These are phyloP conservation scores for Nysson spinosus DNA, from an alignment of 2,888 invertebrate species.

Conservation along the genomic window DNA sequence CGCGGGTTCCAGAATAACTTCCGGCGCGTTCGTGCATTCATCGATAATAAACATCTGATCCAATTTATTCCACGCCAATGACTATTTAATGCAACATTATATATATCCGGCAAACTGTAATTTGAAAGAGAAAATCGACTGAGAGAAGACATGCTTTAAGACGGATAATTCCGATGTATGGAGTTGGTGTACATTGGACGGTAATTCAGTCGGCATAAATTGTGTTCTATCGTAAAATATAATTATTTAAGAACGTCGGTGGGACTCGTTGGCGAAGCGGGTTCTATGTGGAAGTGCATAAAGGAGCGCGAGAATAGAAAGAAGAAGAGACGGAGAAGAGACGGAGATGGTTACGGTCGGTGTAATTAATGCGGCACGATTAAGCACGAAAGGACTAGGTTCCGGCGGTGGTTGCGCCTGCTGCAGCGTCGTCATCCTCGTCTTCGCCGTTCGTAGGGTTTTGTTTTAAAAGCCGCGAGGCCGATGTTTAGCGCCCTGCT, in stretches of 20 bases:
- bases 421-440: neutral
- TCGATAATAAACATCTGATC: too few species aligned
- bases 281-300: slow-evolving; percentile 17
- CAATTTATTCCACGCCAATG: too few species aligned
- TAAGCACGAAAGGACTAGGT: slow-evolving; percentile 72
- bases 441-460: slow-evolving; percentile 70
- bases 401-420: slow-evolving; percentile 59
- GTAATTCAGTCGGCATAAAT: slow-evolving; percentile 29
- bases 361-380: slow-evolving; percentile 76
- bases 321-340: slow-evolving; percentile 23
- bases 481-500: slow-evolving; percentile 76
- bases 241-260: slow-evolving; percentile 16
- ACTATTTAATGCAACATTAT: too few species aligned
- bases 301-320: neutral
- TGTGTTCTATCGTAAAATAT: slow-evolving; percentile 19
- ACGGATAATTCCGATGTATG: too few species aligned
- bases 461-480: slow-evolving; percentile 71
- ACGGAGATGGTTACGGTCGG: slow-evolving; percentile 62
- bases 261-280: slow-evolving; percentile 13
- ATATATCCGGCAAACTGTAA: too few species aligned
- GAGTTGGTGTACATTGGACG: too few species aligned
- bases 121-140: too few species aligned
- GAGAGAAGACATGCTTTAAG: too few species aligned
- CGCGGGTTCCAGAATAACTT: too few species aligned
- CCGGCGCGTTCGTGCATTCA: too few species aligned